phyloP scores from a whole-genome alignment of 2,797 vertebrate species.

The Ceryle rudis region DNA sequence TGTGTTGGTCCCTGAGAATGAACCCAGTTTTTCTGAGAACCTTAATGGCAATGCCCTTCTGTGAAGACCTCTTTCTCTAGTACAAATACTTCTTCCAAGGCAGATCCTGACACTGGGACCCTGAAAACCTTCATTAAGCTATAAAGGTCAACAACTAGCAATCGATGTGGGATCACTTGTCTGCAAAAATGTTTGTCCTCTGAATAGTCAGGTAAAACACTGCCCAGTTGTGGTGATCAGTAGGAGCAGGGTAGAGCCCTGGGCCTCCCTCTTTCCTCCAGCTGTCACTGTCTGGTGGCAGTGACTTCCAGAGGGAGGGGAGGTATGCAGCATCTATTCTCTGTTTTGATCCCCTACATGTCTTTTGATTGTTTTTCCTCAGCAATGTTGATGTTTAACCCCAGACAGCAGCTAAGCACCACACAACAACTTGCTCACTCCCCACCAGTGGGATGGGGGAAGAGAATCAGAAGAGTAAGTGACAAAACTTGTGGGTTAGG shows the following conservation, averaged over 20 bases:
- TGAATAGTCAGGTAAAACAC: background rate
- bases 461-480: background rate
- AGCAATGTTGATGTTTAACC: background rate
- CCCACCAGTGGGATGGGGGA: too few relatives aligned
- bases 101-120: background rate
- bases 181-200: background rate
- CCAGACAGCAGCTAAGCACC: background rate
- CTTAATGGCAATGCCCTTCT: background rate
- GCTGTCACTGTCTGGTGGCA: background rate
- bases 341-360: background rate
- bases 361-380: background rate
- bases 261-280: background rate
- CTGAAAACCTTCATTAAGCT: background rate
- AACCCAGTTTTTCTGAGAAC: background rate
- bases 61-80: background rate
- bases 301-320: background rate
- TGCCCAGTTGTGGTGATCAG: rapidly evolving
- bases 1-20: background rate
- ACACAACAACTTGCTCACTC: background rate
- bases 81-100: background rate
- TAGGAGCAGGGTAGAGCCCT: background rate
- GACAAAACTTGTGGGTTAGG: background rate
- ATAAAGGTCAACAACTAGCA: background rate
- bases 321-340: background rate
- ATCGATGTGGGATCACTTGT: background rate